Evolutionary conservation across 2,797 vertebrate genomes (phyloP).

Genomic region (Salmo trutta): DNA sequence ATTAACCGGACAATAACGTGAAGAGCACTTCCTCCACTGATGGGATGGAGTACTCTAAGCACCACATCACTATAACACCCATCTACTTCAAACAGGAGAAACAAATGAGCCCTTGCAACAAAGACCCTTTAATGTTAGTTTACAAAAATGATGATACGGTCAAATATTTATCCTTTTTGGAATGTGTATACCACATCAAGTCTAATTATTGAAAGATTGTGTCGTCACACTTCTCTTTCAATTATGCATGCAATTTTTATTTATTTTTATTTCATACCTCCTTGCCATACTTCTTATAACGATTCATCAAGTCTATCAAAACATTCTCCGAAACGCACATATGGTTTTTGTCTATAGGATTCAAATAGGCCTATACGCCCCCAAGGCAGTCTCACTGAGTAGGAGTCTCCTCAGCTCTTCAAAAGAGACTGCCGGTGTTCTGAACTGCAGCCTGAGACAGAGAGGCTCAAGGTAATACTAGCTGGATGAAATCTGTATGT

Average conservation of each 20-base stretch:
- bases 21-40: slow-evolving; percentile 65
- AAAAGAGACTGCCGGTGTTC: neutral
- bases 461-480: neutral
- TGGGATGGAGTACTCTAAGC: slow-evolving; percentile 41
- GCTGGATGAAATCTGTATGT: neutral
- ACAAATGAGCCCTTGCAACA: slow-evolving; percentile 20
- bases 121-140: too few species aligned
- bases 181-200: too few species aligned
- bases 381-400: neutral
- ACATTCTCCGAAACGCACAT: neutral
- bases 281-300: too few species aligned
- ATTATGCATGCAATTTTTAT: too few species aligned
- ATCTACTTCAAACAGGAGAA: slow-evolving; percentile 39
- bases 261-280: too few species aligned
- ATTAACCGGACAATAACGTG: slow-evolving; percentile 61
- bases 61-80: slow-evolving; percentile 35
- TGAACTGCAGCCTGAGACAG: neutral
- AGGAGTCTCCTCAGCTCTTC: neutral
- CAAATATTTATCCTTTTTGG: too few species aligned
- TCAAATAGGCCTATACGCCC: neutral
- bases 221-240: too few species aligned
- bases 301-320: too few species aligned
- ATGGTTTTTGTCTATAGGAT: too few species aligned
- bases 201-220: too few species aligned
- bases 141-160: too few species aligned